Evolutionary conservation across 1,140 invertebrate species (phyloP), one percentile per base, ranked within the genome.

Genomic region (Uloborus diversus): DNA sequence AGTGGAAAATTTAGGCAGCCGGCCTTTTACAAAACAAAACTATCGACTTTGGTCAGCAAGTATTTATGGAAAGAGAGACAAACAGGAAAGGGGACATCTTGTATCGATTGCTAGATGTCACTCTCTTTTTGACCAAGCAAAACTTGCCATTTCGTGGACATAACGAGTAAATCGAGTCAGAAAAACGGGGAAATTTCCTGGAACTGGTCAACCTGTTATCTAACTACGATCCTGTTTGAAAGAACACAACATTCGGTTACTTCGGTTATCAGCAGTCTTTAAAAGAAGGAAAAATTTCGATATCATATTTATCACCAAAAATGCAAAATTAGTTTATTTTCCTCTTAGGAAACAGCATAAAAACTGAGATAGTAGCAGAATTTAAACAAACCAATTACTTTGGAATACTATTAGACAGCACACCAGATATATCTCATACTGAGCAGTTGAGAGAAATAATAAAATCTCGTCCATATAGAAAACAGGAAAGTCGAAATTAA

Each of bases 341-440:
- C 11, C 0, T 62, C 32, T 20, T 2, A 28, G 25, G 59, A 20
- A 13, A 28, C n/a, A n/a, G n/a, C n/a, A n/a, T n/a, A n/a, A n/a
- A n/a, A n/a, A n/a, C n/a, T n/a, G n/a, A n/a, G n/a, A n/a, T n/a
- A n/a, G n/a, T n/a, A n/a, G n/a, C n/a, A n/a, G n/a, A n/a, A n/a
- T n/a, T n/a, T n/a, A n/a, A n/a, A n/a, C n/a, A n/a, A n/a, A n/a
- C n/a, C n/a, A n/a, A n/a, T n/a, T n/a, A n/a, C n/a, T n/a, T n/a
- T 82, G 84, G 83, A 51, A 81, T 86, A 64, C 84, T 84, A 49
- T 82, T 87, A 9, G 85, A 86, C 84, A 87, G 85, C 13, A 86
- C 85, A n/a, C 84, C 85, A 47, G 85, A 87, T n/a, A n/a, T n/a
- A n/a, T 78, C 83, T 13, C 83, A 87, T 81, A 83, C 85, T 0